Evolutionary conservation across 2,888 invertebrate genomes (phyloP).

Genomic region (Thysanoteuthis rhombus): DNA sequence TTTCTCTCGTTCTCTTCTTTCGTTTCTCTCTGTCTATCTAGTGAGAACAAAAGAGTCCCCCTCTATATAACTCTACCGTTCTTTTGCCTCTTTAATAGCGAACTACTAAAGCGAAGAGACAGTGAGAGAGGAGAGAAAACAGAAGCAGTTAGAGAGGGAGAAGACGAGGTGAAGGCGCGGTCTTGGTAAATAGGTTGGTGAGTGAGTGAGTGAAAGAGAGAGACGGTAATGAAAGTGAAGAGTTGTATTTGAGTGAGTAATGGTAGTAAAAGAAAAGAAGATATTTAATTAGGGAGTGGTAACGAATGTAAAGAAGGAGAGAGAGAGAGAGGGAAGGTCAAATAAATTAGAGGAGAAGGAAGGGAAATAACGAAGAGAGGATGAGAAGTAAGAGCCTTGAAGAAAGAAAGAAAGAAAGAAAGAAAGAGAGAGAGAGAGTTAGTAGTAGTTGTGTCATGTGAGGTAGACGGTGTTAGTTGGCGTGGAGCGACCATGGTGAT

Average conservation of each 20-base stretch:
- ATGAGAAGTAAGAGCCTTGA: too few species aligned
- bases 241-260: background rate
- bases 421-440: background rate
- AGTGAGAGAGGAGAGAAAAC: background rate
- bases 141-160: background rate
- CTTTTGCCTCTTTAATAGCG: background rate
- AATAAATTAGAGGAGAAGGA: background rate
- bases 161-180: background rate
- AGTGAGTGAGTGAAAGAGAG: too few species aligned
- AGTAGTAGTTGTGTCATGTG: background rate
- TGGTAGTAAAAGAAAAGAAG: background rate
- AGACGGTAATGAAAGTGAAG: too few species aligned
- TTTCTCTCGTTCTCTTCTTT: background rate
- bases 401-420: background rate
- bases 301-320: background rate
- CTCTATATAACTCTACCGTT: background rate
- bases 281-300: background rate
- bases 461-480: background rate
- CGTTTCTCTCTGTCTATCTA: background rate
- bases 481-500: background rate
- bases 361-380: too few species aligned
- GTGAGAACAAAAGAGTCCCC: background rate
- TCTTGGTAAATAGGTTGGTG: background rate
- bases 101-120: background rate
- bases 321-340: background rate